A percentile compares a stretch with the other conserved stretches of the same genome.
phyloP scores from a whole-genome alignment of 64 coral and sea anemone species.

The Dendrophyllia cribrosa region DNA sequence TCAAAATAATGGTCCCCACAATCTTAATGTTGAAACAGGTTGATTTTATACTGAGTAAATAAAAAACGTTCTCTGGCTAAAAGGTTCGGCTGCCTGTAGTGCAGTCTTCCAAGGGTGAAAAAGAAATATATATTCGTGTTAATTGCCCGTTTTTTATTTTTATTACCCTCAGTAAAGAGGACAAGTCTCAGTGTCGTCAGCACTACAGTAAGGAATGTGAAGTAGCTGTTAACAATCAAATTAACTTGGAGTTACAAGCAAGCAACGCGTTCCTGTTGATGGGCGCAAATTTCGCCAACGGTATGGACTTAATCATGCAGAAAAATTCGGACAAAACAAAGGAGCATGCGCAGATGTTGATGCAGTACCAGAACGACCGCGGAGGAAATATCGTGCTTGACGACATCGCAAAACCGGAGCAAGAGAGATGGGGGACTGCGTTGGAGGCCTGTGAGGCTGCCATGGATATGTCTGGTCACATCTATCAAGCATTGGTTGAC shows the following conservation, averaged over 20 bases:
- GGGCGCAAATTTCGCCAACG: background rate
- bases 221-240: slow-evolving; percentile 52
- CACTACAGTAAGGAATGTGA: slow-evolving; percentile 58
- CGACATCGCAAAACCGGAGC: slow-evolving; percentile 56
- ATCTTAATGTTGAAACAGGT: no score
- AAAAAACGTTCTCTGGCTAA: no score
- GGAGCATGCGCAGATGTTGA: slow-evolving; percentile 42
- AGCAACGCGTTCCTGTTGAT: slow-evolving; percentile 33
- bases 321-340: no score
- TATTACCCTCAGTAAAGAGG: background rate
- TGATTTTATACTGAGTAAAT: no score
- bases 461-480: background rate
- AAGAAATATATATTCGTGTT: no score
- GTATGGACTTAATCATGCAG: no score
- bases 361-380: slow-evolving; percentile 58
- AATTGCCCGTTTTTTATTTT: background rate
- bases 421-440: slow-evolving; percentile 46
- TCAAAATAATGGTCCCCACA: no score
- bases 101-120: no score
- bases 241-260: slow-evolving; percentile 54
- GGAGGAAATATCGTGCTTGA: slow-evolving; percentile 38
- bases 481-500: background rate
- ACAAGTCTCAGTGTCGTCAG: background rate
- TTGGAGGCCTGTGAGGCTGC: slow-evolving; percentile 53
- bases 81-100: no score